These are phyloP conservation scores for Lepilemur ruficaudatus DNA, from an alignment of 2,797 vertebrate genomes.

Conservation along the genomic window DNA sequence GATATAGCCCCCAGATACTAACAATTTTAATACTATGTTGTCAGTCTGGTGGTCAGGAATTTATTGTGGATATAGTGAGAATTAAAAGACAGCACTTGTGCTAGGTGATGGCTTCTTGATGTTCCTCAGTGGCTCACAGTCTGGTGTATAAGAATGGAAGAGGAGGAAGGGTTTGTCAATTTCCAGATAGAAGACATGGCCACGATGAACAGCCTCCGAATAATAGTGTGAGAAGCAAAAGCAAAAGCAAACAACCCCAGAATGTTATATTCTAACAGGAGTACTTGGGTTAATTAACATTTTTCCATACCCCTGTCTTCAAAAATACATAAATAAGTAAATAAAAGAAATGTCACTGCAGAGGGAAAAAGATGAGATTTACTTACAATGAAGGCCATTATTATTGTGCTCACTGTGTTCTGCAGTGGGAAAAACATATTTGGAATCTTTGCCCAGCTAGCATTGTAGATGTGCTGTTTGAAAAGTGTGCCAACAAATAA, in stretches of 20 bases:
- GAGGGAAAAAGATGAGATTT: not conserved
- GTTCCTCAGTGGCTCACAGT: too few species aligned
- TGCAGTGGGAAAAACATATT: not conserved
- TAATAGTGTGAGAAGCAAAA: not conserved
- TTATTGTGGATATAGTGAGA: not conserved
- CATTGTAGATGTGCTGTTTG: not conserved
- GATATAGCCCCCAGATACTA: not conserved
- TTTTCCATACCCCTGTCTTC: not conserved
- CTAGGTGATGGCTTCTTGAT: not conserved
- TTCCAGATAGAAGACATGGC: not conserved
- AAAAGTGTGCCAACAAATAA: not conserved
- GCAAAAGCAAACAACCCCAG: not conserved
- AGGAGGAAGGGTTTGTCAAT: rapidly evolving
- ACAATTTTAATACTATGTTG: not conserved
- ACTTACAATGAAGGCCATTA: not conserved
- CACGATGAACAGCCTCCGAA: rapidly evolving
- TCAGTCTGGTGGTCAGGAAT: not conserved
- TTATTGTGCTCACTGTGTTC: not conserved
- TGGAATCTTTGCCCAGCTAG: not conserved
- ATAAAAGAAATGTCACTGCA: not conserved
- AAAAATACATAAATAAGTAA: not conserved
- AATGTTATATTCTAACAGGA: not conserved
- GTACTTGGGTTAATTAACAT: not conserved
- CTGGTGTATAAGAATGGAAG: rapidly evolving
- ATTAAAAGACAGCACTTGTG: not conserved